These are phyloP conservation scores for Botia almorhae DNA, from an alignment of 2,797 vertebrate genomes.

Conservation along the genomic window DNA sequence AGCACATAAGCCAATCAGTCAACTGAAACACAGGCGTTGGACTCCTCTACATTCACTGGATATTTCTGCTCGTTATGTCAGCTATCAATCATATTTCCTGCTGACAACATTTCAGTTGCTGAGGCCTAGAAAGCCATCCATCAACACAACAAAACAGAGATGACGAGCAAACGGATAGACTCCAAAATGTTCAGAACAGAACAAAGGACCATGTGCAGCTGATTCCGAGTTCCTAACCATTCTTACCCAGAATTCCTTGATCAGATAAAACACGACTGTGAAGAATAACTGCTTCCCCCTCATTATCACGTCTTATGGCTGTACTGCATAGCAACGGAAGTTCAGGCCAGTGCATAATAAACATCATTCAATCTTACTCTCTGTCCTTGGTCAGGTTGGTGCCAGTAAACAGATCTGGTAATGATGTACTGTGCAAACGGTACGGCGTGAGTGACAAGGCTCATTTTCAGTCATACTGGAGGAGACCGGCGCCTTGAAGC, in stretches of 20 bases:
- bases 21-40: constrained; percentile 34
- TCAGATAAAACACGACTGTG: constrained; percentile 20
- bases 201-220: background rate
- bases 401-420: constrained; percentile 53
- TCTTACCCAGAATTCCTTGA: constrained; percentile 31
- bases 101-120: constrained; percentile 37
- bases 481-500: constrained; percentile 40
- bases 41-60: constrained; percentile 39
- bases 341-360: constrained; percentile 41
- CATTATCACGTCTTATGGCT: constrained; percentile 39
- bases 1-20: constrained; percentile 24
- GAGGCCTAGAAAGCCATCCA: constrained; percentile 28
- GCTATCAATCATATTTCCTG: constrained; percentile 52
- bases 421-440: constrained; percentile 52
- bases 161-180: constrained; percentile 1
- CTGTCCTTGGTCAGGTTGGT: constrained; percentile 42
- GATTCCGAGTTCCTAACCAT: constrained; percentile 27
- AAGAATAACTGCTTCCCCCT: constrained; percentile 9
- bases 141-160: constrained; percentile 40
- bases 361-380: constrained; percentile 47
- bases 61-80: constrained; percentile 47
- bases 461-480: constrained; percentile 54
- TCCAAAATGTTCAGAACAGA: background rate
- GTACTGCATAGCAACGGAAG: constrained; percentile 23
- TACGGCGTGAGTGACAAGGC: constrained; percentile 47